Base-by-base conservation (phyloP, 2,888 invertebrate species). In the Philhelius pedissequus region DNA sequence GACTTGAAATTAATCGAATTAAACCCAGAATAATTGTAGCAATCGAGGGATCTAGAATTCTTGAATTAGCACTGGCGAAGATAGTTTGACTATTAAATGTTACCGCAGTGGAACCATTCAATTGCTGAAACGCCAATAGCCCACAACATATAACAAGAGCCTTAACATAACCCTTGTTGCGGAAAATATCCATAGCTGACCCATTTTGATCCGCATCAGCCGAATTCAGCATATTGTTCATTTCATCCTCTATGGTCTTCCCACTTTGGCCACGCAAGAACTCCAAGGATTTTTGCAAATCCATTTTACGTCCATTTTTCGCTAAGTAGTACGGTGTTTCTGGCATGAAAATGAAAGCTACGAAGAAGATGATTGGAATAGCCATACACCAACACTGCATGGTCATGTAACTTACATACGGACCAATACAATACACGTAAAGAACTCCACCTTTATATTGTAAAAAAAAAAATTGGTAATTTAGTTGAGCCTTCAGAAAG, bases 91-190 rank as follows among this genome's bases (percentile, higher is more conserved):
- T 94, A 90, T 96, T 96, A 90, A 96, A 96, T 3, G 96, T 93
- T 0, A 97, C 94, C 0, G 96, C 95, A 90, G 96, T 96, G 88
- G 96, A 95, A 0, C 96, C 96, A 0, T 94, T 94, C 84, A 97
- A 92, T 91, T 98, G 97, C 90, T 98, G 97, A 91, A 97, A 95
- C 87, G 94, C 92, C 68, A 96, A 95, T 75, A 97, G 92, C 4
- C 94, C 94, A 87, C 94, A 94, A 0, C 95, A 95, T 66, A 96
- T 94, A 86, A 96, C 93, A 88, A 97, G 93, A 0, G 96, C 96
- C 89, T 95, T 95, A 86, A 95, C 94, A 90, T 96, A 95, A 22
- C 94, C 93, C 77, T 94, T 94, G 5, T 94, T 94, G 87, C 92
- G 94, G 89, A 91, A 93, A 0, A 96, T 92, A 87, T 95, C 95